A percentile compares a stretch with the other conserved stretches of the same genome.
These are phyloP conservation scores for Leptocoma aspasia DNA, from an alignment of 2,113 vertebrate genomes.

Conservation along the genomic window DNA sequence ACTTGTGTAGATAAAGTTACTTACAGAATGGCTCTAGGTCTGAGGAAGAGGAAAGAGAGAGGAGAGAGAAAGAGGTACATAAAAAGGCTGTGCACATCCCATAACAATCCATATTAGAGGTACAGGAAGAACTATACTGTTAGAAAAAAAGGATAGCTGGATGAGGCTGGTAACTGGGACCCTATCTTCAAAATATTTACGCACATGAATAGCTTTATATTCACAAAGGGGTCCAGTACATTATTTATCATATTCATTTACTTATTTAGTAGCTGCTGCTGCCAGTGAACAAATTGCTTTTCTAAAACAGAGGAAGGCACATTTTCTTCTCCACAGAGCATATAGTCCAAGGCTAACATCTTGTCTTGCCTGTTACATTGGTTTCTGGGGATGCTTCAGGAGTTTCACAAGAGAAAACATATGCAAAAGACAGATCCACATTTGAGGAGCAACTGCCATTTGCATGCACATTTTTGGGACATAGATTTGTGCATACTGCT, in stretches of 20 bases:
- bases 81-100: neutral
- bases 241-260: conserved; percentile 56
- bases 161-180: neutral
- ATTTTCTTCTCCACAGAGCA: neutral
- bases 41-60: neutral
- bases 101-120: neutral
- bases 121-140: neutral
- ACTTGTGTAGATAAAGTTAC: neutral
- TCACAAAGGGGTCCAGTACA: conserved; percentile 17
- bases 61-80: neutral
- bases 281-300: conserved; percentile 15
- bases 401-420: neutral
- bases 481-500: neutral
- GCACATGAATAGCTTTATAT: conserved; percentile 21
- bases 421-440: neutral
- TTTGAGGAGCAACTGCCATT: neutral
- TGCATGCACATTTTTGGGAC: neutral
- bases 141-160: neutral
- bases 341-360: neutral
- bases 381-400: neutral
- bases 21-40: neutral
- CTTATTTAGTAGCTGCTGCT: conserved; percentile 52
- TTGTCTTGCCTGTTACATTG: neutral
- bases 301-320: neutral
- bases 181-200: neutral